Base-by-base conservation (phyloP, 2,888 invertebrate species). In the Brachyptera putata region DNA sequence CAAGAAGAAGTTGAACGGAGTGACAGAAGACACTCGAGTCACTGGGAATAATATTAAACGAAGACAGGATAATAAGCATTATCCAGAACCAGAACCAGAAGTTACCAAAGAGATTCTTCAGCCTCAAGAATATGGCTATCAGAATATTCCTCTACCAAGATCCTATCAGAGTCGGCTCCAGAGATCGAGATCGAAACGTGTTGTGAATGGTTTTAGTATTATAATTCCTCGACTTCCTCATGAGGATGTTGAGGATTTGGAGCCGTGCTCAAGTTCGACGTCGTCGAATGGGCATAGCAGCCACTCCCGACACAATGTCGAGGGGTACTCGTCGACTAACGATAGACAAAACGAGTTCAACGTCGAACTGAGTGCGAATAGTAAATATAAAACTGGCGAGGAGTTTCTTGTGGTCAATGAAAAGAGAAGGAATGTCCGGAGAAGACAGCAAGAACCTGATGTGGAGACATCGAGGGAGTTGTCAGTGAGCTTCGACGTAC, bases 181-280 rank as follows among this genome's bases (percentile, higher is more conserved):
- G 22, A 18, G 53, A 3, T 34, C 53, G 14, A 16, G 53, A 9
- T 53, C 53, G 21, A 30, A 53, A 14, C 34, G 53, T 3, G 53
- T 36, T 16, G 36, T 34, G 9, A 53, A 53, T 22, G 53, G 36
- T 2, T 34, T 34, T 18, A 53, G 18, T 18, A 30, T 53, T 3
- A 22, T 53, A 9, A 53, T 53, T 9, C 53, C 48, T 36, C 46
- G 58, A 21, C 30, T 49, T 9, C 48, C 58, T 13, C 49, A 58
- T n/a, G 49, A 58, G 34, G 49, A 34, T 25, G 58, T 50, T 36
- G 58, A 58, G 26, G 58, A 48, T 37, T 24, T n/a, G 21, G 39
- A 58, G 21, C 26, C 58, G 46, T 16, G 46, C 22, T 26, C 49
- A 22, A 49, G 24, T 21, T 39, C 26, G 5, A 53, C 18, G 11